Conservation (phyloP, 2,797 vertebrate species). For the Bucorvus abyssinicus region DNA sequence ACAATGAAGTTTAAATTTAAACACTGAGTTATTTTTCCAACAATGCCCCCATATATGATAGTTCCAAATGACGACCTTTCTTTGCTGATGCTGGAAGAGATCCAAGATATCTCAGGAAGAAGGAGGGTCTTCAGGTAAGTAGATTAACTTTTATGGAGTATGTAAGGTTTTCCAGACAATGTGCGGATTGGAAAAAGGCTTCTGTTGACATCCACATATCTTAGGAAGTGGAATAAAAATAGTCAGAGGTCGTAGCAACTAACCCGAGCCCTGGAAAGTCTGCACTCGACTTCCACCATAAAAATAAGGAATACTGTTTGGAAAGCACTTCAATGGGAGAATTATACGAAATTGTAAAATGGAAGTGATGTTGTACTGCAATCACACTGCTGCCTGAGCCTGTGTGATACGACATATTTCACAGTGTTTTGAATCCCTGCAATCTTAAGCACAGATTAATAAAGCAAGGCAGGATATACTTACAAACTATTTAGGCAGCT, state of each 20-base stretch:
- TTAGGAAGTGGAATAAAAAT: slow-evolving; percentile 39
- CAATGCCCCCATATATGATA: not conserved
- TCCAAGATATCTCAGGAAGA: slow-evolving; percentile 39
- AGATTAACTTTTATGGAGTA: slow-evolving; percentile 34
- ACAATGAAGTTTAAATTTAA: slow-evolving; percentile 61
- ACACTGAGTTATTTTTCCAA: not conserved
- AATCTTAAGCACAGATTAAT: not conserved
- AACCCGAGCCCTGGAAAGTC: not conserved
- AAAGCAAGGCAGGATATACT: not conserved
- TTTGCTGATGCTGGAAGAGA: slow-evolving; percentile 16
- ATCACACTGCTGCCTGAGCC: not conserved
- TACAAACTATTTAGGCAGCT: not conserved
- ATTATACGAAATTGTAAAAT: not conserved
- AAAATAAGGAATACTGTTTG: not conserved
- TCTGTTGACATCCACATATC: not conserved
- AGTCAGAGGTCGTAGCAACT: not conserved
- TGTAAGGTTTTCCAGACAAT: slow-evolving; percentile 48
- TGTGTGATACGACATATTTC: not conserved
- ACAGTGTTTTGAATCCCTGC: not conserved
- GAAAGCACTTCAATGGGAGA: not conserved
- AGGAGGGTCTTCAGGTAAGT: slow-evolving; percentile 53
- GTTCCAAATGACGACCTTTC: not conserved
- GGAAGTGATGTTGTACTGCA: not conserved
- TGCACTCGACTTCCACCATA: not conserved
- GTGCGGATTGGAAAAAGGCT: slow-evolving; percentile 23